A percentile compares a stretch with the other conserved stretches of the same genome.
phyloP scores from a whole-genome alignment of 2,113 vertebrate genomes.

The Callospermophilus lateralis region DNA sequence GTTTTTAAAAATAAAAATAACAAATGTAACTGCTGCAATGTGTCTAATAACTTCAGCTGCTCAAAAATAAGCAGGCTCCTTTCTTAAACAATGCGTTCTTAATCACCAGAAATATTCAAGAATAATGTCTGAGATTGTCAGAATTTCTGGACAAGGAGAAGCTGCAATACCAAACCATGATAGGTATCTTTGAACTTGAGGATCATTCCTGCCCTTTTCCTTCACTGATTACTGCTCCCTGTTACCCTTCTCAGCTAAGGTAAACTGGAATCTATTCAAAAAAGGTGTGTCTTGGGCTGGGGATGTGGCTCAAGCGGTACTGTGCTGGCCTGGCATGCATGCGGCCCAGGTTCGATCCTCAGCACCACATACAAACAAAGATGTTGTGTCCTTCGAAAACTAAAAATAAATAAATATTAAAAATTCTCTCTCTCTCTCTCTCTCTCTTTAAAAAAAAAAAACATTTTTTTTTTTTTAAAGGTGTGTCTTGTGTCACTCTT shows the following conservation, averaged over 20 bases:
- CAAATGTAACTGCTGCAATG: background rate
- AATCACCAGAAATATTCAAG: background rate
- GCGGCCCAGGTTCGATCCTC: too few species aligned
- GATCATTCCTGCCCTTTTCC: background rate
- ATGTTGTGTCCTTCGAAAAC: too few species aligned
- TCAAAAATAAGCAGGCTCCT: constrained; percentile 3
- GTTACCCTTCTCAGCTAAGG: background rate
- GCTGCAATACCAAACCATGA: background rate
- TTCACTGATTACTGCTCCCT: background rate
- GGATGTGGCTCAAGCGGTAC: too few species aligned
- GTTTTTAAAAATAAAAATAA: background rate
- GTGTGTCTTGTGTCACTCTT: background rate
- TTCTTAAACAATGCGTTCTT: background rate
- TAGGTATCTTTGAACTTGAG: background rate
- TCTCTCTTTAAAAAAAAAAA: too few species aligned
- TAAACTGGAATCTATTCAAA: background rate
- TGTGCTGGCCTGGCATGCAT: too few species aligned
- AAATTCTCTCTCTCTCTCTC: too few species aligned
- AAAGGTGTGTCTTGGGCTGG: background rate
- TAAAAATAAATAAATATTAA: too few species aligned
- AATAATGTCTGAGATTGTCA: constrained; percentile 7
- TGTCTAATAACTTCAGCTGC: background rate
- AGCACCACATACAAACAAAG: too few species aligned
- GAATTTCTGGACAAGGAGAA: background rate
- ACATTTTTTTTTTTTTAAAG: too few species aligned